Evolutionary conservation across 2,888 invertebrate genomes (phyloP).

Genomic region (Cheilosia impressa): DNA sequence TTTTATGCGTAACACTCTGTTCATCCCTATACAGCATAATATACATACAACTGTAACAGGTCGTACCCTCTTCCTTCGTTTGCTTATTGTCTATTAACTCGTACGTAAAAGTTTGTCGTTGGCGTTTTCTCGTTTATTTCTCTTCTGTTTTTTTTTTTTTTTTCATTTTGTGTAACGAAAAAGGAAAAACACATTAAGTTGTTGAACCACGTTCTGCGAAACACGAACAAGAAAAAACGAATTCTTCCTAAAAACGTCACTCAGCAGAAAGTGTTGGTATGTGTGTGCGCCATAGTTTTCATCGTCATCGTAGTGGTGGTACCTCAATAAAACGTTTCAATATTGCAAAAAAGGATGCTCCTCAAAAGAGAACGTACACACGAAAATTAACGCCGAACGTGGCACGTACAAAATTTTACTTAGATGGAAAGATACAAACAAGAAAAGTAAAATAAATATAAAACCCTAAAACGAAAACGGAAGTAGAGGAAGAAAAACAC

Average conservation of each 20-base stretch:
- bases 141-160: not conserved
- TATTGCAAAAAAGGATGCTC: constrained; percentile 72
- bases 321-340: constrained; percentile 74
- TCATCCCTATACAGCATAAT: not conserved
- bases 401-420: constrained; percentile 73
- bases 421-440: constrained; percentile 53
- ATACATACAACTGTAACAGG: not conserved
- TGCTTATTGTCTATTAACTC: constrained; percentile 71
- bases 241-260: constrained; percentile 63
- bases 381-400: constrained; percentile 70
- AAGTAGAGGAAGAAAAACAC: constrained; percentile 21
- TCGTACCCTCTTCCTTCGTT: constrained; percentile 26
- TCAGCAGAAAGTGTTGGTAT: constrained; percentile 60
- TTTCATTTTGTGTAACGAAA: constrained; percentile 3
- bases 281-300: constrained; percentile 12
- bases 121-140: constrained; percentile 35
- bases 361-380: constrained; percentile 71
- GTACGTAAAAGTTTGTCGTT: constrained; percentile 69
- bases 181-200: constrained; percentile 68
- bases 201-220: constrained; percentile 65
- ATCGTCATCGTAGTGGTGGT: constrained; percentile 41
- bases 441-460: constrained; percentile 38
- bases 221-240: constrained; percentile 35
- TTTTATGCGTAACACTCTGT: constrained; percentile 63
- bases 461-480: constrained; percentile 35